Percentiles rank a stretch among this genome's conserved stretches.
Evolutionary conservation across 2,888 invertebrate species (phyloP).

Genomic region (Drosophila differens): DNA sequence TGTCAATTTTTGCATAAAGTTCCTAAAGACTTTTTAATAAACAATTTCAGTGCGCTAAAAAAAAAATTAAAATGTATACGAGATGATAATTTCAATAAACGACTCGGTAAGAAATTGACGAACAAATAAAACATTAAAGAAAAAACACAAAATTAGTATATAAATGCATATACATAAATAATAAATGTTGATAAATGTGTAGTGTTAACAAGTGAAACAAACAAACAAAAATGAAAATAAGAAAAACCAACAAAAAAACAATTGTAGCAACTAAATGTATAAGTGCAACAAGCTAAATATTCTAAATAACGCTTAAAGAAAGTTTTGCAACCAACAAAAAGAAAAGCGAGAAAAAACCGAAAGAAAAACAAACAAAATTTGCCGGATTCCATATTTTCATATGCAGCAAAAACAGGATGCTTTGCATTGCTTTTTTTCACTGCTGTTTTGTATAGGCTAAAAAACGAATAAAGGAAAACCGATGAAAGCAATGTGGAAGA

Average conservation of each 20-base stretch:
- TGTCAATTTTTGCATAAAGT: conserved; percentile 56
- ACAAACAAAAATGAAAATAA: conserved; percentile 14
- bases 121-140: conserved; percentile 29
- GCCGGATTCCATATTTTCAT: conserved; percentile 56
- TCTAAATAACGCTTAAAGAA: conserved; percentile 57
- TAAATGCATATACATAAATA: conserved; percentile 52
- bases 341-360: not conserved
- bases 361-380: conserved; percentile 13
- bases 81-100: conserved; percentile 43
- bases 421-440: conserved; percentile 46
- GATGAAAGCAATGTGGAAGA: conserved; percentile 19
- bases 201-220: conserved; percentile 70
- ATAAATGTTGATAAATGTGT: conserved; percentile 80
- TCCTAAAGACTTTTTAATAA: conserved; percentile 57
- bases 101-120: conserved; percentile 29
- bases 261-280: conserved; percentile 55
- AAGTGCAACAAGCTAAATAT: conserved; percentile 52
- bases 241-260: conserved; percentile 19
- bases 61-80: conserved; percentile 63
- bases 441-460: conserved; percentile 47
- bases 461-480: conserved; percentile 1
- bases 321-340: conserved; percentile 39
- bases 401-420: conserved; percentile 54
- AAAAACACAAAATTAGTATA: conserved; percentile 33
- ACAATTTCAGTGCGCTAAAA: conserved; percentile 40